Base-by-base conservation (phyloP, 2,797 vertebrate genomes). In the Hydrocynus forskahlii region DNA sequence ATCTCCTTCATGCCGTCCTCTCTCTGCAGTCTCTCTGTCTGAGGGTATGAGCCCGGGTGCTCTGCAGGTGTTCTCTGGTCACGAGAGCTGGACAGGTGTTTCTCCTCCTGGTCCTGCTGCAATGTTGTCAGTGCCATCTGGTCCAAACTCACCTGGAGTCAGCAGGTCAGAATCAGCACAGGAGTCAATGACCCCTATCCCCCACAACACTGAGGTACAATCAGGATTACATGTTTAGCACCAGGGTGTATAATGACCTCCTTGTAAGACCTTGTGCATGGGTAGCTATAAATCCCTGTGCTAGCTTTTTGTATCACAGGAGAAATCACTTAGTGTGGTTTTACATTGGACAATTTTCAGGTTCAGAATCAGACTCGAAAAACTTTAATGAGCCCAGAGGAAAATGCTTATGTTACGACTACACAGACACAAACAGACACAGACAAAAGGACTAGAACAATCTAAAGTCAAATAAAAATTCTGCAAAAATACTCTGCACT, bases 31-130 rank as follows among this genome's bases (percentile, higher is more conserved):
- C 86, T 94, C 94, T 84, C 88, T 95, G 74, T 85, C 95, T 85
- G 95, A 96, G 75, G 92, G 80, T 85, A 73, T 86, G 83, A 91
- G 93, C 52, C 91, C 89, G 84, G 93, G 86, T 76, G 93, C 93
- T 19, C 89, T 96, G 82, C 95, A 94, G 89, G 90, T 96, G 74
- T 95, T 95, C 79, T 88, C 95, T 9, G 93, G 92, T 83, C 92
- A 94, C 0, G 96, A 98, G 12, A 90, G 91, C 64, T 97, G 97
- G 96, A 92, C 94, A 70, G 89, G 94, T 50, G 88, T 96, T 52
- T 90, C 95, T 64, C 89, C 96, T 57, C 92, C 94, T 57, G 91
- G 94, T 19, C 94, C 94, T 0, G 67, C 91, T 75, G 91, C 93
- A 77, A 89, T 95, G 90, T 88, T 96, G 81, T 92, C 95, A 9